Percentiles rank a stretch among this genome's conserved stretches.
phyloP scores from a whole-genome alignment of 2,888 invertebrate genomes.

The Yponomeuta evonymella region DNA sequence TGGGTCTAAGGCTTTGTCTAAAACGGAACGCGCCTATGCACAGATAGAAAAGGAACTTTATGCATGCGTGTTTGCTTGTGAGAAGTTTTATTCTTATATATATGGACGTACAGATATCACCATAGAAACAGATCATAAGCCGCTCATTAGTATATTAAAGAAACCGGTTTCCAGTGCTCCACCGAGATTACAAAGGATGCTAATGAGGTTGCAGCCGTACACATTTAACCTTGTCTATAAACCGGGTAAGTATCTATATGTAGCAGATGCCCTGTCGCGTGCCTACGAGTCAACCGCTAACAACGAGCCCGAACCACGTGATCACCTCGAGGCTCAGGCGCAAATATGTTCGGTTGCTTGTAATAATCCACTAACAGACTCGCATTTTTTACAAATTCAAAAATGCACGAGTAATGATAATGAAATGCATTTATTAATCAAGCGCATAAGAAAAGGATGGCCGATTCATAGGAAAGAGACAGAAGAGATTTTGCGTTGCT shows the following conservation, averaged over 20 bases:
- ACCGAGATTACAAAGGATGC: conserved; percentile 14
- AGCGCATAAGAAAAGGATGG: conserved; percentile 15
- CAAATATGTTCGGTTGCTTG: conserved; percentile 16
- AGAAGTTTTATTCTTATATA: conserved; percentile 23
- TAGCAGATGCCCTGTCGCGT: conserved; percentile 10
- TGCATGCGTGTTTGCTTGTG: conserved; percentile 26
- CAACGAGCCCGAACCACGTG: not conserved
- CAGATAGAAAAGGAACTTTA: conserved; percentile 23
- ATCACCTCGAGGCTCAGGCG: conserved; percentile 13
- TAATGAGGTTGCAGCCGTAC: conserved; percentile 12
- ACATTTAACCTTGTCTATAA: conserved; percentile 11
- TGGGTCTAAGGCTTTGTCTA: not conserved
- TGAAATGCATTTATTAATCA: conserved; percentile 10
- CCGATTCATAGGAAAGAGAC: conserved; percentile 11
- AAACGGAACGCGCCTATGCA: not conserved
- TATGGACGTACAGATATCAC: conserved; percentile 17
- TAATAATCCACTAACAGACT: conserved; percentile 16
- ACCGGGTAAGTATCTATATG: conserved; percentile 7
- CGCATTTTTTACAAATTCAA: conserved; percentile 14
- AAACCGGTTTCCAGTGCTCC: conserved; percentile 11
- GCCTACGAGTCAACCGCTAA: not conserved
- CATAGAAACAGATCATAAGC: not conserved
- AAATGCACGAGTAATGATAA: conserved; percentile 14
- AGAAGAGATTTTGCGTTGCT: conserved; percentile 1
- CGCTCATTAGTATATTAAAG: conserved; percentile 8